Evolutionary conservation across 2,888 invertebrate species (phyloP).

Genomic region (Melinopterus prodromus): DNA sequence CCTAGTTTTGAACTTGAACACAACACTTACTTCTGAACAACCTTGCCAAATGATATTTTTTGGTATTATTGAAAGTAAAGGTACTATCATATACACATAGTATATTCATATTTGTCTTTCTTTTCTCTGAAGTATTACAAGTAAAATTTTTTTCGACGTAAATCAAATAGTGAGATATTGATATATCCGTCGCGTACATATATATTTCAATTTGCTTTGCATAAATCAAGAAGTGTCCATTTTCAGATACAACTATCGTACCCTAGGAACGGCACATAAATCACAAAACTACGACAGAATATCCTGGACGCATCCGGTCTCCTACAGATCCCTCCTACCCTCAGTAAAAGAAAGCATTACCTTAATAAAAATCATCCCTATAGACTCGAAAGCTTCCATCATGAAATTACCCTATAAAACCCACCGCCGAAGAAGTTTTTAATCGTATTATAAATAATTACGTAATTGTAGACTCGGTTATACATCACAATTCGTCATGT

Average conservation of each 20-base stretch:
- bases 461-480: neutral
- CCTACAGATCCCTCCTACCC: neutral
- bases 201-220: neutral
- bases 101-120: neutral
- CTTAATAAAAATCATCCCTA: neutral
- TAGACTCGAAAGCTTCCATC: neutral
- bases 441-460: neutral
- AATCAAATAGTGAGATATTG: neutral
- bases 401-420: neutral
- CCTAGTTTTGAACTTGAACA: no score
- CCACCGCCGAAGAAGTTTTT: neutral
- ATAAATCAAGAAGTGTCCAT: neutral
- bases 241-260: neutral
- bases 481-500: neutral
- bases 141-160: neutral
- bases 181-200: neutral
- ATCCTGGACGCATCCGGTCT: neutral
- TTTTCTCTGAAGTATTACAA: neutral
- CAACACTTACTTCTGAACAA: no score
- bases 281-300: neutral
- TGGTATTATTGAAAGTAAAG: neutral
- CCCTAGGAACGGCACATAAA: neutral
- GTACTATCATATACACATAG: neutral
- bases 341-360: neutral
- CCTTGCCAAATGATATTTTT: neutral